Evolutionary conservation across 2,113 vertebrate genomes (phyloP).

Genomic region (Chaenocephalus aceratus): DNA sequence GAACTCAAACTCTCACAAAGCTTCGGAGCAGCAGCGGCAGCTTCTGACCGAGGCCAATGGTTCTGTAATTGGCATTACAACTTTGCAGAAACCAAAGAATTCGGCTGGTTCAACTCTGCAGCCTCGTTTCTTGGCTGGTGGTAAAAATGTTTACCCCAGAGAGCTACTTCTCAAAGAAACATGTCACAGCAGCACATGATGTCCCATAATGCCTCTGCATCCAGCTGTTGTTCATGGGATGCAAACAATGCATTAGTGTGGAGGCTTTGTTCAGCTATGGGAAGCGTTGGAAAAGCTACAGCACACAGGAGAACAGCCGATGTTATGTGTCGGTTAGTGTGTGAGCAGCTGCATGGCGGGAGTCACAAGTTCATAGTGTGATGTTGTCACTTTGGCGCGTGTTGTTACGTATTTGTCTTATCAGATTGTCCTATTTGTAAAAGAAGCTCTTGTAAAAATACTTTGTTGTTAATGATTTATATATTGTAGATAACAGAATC

Average conservation of each 20-base stretch:
- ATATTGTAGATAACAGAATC: too few species aligned
- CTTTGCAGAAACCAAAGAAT: slow-evolving; percentile 60
- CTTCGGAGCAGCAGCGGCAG: slow-evolving; percentile 24
- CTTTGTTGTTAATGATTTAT: too few species aligned
- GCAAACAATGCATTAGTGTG: slow-evolving; percentile 2
- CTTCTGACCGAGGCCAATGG: slow-evolving; percentile 53
- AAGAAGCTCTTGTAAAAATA: not conserved
- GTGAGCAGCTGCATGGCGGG: not conserved
- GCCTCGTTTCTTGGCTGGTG: slow-evolving; percentile 29
- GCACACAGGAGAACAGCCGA: not conserved
- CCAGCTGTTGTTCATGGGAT: slow-evolving; percentile 38
- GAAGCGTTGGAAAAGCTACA: not conserved
- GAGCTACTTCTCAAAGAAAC: slow-evolving; percentile 31
- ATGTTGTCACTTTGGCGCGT: not conserved
- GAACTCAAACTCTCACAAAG: slow-evolving; percentile 37
- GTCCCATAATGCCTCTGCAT: not conserved
- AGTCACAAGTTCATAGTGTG: slow-evolving; percentile 20
- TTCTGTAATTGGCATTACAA: slow-evolving; percentile 61
- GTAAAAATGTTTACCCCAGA: slow-evolving; percentile 41
- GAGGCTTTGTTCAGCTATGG: slow-evolving; percentile 32
- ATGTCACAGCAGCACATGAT: not conserved
- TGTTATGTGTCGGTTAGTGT: not conserved
- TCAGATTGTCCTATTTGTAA: slow-evolving; percentile 2
- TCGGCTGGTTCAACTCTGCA: slow-evolving; percentile 17
- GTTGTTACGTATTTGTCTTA: not conserved